A percentile compares a stretch with the other conserved stretches of the same genome.
These are phyloP conservation scores for Centruroides vittatus DNA, from an alignment of 1,140 invertebrate species.

Conservation along the genomic window DNA sequence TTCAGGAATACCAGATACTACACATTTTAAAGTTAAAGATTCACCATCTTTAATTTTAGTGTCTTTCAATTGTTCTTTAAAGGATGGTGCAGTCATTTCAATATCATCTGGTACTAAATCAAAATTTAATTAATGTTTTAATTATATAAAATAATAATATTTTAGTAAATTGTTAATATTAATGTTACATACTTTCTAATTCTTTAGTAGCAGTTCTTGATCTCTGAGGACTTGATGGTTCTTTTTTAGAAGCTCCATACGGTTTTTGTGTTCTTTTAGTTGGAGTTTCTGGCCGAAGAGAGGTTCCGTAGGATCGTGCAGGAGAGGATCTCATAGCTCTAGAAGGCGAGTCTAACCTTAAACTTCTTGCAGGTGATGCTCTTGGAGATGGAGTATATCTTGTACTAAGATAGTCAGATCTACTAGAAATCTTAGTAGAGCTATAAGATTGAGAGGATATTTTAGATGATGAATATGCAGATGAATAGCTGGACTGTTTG, in stretches of 20 bases:
- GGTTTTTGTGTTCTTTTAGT: slow-evolving; percentile 49
- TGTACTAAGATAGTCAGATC: slow-evolving; percentile 10
- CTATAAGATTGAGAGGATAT: background rate
- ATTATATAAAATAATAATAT: background rate
- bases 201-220: slow-evolving; percentile 82
- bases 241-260: slow-evolving; percentile 47
- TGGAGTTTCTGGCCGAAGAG: background rate
- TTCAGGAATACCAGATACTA: slow-evolving; percentile 75
- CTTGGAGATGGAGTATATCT: slow-evolving; percentile 18
- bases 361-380: slow-evolving; percentile 11
- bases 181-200: slow-evolving; percentile 54
- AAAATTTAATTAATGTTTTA: background rate
- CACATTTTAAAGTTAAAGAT: slow-evolving; percentile 55
- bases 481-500: too few species aligned
- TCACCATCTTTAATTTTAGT: slow-evolving; percentile 68
- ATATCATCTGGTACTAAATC: slow-evolving; percentile 14
- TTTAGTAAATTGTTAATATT: background rate
- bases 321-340: slow-evolving; percentile 8
- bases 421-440: background rate
- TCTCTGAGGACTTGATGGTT: slow-evolving; percentile 50
- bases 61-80: slow-evolving; percentile 53
- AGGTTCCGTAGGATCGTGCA: slow-evolving; percentile 7
- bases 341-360: slow-evolving; percentile 1
- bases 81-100: slow-evolving; percentile 42
- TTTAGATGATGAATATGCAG: background rate